Evolutionary conservation across 2,113 vertebrate genomes (phyloP).

Genomic region (Passer domesticus): DNA sequence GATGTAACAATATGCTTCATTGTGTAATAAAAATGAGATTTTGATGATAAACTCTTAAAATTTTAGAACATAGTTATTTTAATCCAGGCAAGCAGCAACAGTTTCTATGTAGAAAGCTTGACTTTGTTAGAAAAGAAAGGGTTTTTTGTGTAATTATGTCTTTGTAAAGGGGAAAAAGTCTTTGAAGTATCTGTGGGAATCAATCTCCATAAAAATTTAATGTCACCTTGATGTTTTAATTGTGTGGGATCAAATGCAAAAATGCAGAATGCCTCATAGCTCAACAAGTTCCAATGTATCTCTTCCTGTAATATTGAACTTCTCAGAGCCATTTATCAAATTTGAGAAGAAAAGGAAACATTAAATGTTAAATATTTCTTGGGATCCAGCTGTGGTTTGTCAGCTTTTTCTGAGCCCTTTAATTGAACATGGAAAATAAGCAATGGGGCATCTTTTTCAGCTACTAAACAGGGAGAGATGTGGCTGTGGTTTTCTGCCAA

Average conservation of each 20-base stretch:
- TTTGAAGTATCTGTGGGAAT: slow-evolving; percentile 40
- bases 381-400: neutral
- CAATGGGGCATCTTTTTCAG: neutral
- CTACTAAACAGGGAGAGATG: neutral
- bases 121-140: neutral
- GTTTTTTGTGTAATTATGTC: neutral
- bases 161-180: neutral
- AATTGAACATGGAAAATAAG: neutral
- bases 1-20: neutral
- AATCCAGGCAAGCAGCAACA: neutral
- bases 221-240: slow-evolving; percentile 39
- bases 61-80: neutral
- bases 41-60: neutral
- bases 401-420: neutral
- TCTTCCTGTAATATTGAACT: neutral
- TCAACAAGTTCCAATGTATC: neutral
- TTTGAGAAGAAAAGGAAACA: neutral
- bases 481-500: neutral
- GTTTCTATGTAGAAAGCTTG: neutral
- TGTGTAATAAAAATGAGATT: neutral
- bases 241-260: slow-evolving; percentile 24
- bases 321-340: neutral
- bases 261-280: slow-evolving; percentile 10
- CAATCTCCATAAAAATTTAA: slow-evolving; percentile 40
- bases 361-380: neutral